Evolutionary conservation across 2,113 vertebrate species (phyloP).

Genomic region (Craseonycteris thonglongyai): DNA sequence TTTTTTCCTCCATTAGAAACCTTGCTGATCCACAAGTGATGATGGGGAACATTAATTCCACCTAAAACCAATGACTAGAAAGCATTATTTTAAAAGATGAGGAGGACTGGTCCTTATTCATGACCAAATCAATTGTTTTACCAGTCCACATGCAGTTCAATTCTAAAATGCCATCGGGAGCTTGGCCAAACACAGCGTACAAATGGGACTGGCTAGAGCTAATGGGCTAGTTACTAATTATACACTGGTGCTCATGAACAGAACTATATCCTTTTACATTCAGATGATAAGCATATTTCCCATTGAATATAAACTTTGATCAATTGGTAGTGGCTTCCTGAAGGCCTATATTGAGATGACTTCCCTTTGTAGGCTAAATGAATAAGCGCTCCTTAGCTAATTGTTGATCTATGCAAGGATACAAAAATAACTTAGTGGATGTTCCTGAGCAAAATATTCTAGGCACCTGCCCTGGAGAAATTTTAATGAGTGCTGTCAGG

Average conservation of each 20-base stretch:
- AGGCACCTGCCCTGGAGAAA: neutral
- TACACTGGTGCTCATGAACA: neutral
- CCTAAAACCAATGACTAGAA: neutral
- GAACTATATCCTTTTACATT: neutral
- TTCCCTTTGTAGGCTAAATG: neutral
- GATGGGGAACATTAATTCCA: neutral
- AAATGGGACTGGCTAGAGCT: neutral
- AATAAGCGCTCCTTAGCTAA: neutral
- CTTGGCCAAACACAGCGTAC: neutral
- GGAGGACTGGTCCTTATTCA: neutral
- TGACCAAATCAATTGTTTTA: neutral
- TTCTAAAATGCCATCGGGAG: neutral
- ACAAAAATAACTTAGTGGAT: neutral
- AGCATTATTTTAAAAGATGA: neutral
- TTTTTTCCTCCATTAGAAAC: neutral
- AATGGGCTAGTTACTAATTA: neutral
- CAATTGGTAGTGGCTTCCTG: neutral
- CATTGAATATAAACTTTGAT: neutral
- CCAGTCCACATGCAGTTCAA: neutral
- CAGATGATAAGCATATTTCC: neutral
- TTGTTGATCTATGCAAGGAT: neutral
- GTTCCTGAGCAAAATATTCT: neutral
- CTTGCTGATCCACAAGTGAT: neutral
- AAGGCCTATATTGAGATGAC: neutral
- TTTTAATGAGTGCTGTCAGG: neutral